Base-by-base conservation (phyloP, 2,797 vertebrate species). In the Galagoides demidoff region DNA sequence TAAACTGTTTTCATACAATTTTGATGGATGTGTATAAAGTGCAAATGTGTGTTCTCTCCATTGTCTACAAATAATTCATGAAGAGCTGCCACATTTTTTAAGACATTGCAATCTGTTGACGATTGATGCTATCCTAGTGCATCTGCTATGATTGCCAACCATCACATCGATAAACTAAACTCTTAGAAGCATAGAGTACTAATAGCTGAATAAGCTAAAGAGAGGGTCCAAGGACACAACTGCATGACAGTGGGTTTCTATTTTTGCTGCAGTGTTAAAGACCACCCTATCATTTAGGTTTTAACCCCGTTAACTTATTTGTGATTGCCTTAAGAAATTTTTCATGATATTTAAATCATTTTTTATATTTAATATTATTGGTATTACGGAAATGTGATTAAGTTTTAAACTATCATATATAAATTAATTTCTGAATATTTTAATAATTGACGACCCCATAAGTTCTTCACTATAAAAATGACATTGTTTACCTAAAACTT, bases 391-490 rank as follows among this genome's bases (percentile, higher is more conserved):
- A 86, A 12, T 82, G 3, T 61, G 31, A 12, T 79, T 94, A 92
- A 17, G 1, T 70, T 87, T 81, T 59, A 12, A 92, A 31, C 19
- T 52, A 63, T 12, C 5, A 13, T 78, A 45, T 63, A 86, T 81
- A 64, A 97, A 79, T 83, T 89, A 71, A 93, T 34, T 89, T 92
- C 22, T 74, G 14, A 83, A 83, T 73, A 83, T 85, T 66, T 84
- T 59, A 84, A 71, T 55, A 71, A 89, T n/a, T 89, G 81, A 92
- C 85, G 85, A 64, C 39, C 22, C 84, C 2, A 55, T 52, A 73
- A 39, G 87, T 81, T 63, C 16, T 20, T 83, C 55, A 29, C 4
- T 61, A 68, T n/a, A 76, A 61, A 90, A 79, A 34, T 70, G 88
- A 25, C 25, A 92, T 43, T 37, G 83, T 61, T 55, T 34, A 45